Evolutionary conservation across 2,113 vertebrate genomes (phyloP).

Genomic region (Porphyrio hochstetteri): DNA sequence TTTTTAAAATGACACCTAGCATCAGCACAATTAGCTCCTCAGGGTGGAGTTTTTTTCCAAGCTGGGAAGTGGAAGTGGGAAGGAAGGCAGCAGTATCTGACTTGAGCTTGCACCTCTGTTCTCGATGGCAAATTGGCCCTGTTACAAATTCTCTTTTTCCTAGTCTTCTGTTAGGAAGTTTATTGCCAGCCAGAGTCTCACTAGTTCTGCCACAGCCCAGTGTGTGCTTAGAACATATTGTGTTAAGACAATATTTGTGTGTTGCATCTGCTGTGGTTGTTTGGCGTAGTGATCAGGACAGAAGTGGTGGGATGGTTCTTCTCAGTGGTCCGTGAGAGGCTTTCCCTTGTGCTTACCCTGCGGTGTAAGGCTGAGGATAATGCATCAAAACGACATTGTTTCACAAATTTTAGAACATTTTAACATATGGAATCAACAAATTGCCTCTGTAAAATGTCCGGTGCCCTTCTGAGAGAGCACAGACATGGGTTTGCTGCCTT

Average conservation of each 20-base stretch:
- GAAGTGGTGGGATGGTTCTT: not conserved
- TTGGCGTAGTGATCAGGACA: not conserved
- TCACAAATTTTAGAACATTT: not conserved
- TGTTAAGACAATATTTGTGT: not conserved
- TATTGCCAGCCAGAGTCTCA: not conserved
- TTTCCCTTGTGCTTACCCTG: not conserved
- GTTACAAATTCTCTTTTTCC: not conserved
- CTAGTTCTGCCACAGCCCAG: not conserved
- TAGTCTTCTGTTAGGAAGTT: slow-evolving; percentile 3
- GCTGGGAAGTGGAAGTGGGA: not conserved
- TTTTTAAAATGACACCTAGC: not conserved
- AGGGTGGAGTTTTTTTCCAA: not conserved
- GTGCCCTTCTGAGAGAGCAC: not conserved
- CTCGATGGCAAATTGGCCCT: not conserved
- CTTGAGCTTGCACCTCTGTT: not conserved
- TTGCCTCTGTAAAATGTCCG: not conserved
- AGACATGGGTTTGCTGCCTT: slow-evolving; percentile 17
- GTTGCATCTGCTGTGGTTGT: not conserved
- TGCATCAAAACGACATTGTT: not conserved
- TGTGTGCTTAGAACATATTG: not conserved
- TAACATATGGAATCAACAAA: not conserved
- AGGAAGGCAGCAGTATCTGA: not conserved
- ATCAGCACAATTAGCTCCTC: slow-evolving; percentile 22
- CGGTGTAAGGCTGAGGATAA: not conserved
- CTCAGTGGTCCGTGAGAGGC: not conserved